Percentiles rank a stretch among this genome's conserved stretches.
phyloP scores from a whole-genome alignment of 1,140 invertebrate species.

The Contarinia nasturtii region DNA sequence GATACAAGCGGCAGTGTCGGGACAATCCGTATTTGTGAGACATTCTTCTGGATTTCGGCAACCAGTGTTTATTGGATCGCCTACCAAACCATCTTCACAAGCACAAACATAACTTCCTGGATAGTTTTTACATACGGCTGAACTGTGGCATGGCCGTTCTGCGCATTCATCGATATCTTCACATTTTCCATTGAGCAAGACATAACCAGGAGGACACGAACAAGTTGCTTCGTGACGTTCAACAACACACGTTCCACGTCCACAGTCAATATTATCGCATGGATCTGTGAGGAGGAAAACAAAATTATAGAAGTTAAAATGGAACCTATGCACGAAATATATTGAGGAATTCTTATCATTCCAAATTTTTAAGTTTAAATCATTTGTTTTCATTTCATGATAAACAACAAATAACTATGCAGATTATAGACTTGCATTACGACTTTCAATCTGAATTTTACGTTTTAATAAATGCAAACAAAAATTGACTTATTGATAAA shows the following conservation, averaged over 20 bases:
- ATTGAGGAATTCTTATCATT: no score
- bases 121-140: slow-evolving; percentile 56
- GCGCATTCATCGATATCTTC: slow-evolving; percentile 67
- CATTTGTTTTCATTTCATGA: no score
- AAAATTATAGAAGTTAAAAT: slow-evolving; percentile 4
- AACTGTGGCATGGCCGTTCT: slow-evolving; percentile 53
- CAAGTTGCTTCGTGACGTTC: slow-evolving; percentile 49
- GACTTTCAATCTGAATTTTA: no score
- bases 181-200: slow-evolving; percentile 43
- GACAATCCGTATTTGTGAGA: slow-evolving; percentile 58
- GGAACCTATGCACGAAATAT: no score
- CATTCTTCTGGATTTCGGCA: slow-evolving; percentile 66
- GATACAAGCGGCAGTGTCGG: slow-evolving; percentile 51
- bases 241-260: slow-evolving; percentile 50
- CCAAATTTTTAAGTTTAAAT: no score
- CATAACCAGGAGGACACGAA: slow-evolving; percentile 53
- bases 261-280: slow-evolving; percentile 51
- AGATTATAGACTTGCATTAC: no score
- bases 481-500: no score
- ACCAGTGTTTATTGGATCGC: slow-evolving; percentile 44
- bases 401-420: no score
- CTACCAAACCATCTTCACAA: slow-evolving; percentile 60
- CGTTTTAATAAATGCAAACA: no score
- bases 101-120: slow-evolving; percentile 54
- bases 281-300: slow-evolving; percentile 41